Evolutionary conservation across 1,140 invertebrate species (phyloP).

Genomic region (Leptonema lineaticorne): DNA sequence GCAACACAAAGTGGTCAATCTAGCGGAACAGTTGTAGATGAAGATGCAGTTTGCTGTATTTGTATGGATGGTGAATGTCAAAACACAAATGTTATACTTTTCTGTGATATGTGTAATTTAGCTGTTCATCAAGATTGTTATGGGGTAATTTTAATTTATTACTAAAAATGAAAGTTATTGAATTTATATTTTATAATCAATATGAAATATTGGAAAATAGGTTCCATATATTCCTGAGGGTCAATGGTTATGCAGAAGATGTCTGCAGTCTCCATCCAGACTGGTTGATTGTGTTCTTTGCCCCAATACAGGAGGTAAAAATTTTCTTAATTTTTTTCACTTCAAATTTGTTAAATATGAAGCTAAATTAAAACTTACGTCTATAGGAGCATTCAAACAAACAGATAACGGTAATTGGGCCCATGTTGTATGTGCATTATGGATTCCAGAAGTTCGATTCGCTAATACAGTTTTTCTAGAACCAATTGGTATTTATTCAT

Average conservation of each 20-base stretch:
- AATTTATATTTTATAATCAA: neutral
- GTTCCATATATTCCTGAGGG: conserved; percentile 98
- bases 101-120: conserved; percentile 99
- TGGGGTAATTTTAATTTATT: conserved; percentile 61
- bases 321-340: neutral
- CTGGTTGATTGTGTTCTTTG: conserved; percentile 96
- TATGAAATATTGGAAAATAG: conserved; percentile 41
- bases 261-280: conserved; percentile 92
- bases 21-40: conserved; percentile 79
- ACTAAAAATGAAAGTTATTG: too few relatives aligned
- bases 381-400: conserved; percentile 92
- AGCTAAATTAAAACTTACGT: neutral
- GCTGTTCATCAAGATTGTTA: conserved; percentile 99
- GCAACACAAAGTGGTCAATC: conserved; percentile 62
- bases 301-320: conserved; percentile 86
- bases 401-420: conserved; percentile 96
- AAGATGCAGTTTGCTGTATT: conserved; percentile 98
- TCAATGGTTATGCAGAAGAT: conserved; percentile 94
- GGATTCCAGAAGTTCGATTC: conserved; percentile 98
- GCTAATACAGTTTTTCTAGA: conserved; percentile 97
- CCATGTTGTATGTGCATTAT: conserved; percentile 97
- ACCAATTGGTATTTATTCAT: conserved; percentile 67
- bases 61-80: conserved; percentile 95
- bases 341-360: neutral
- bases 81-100: conserved; percentile 93